Evolutionary conservation across 2,113 vertebrate genomes (phyloP), one percentile per base, ranked within the genome.

Genomic region (Urocitellus parryii): DNA sequence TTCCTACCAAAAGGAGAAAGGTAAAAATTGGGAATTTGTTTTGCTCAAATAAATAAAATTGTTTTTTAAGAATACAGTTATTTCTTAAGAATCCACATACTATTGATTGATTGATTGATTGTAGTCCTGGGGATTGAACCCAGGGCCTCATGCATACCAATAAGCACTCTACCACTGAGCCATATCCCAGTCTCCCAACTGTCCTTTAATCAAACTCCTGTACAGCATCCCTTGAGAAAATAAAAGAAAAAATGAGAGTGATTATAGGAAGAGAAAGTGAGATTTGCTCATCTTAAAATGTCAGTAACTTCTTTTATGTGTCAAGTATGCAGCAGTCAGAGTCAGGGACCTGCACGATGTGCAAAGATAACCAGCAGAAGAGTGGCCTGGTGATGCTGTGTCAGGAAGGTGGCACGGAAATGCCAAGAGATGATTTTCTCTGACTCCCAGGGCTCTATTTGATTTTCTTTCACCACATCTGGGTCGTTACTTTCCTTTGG

Each of bases 391-490:
- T 27, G 37, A 67, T 5, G 24, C 42, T 70, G 10, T 37, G 56
- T 77, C 29, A 37, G 68, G 17, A 74, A n/a, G 27, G 5, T 12
- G 29, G 13, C 17, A 14, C 2, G 48, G 48, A 32, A 65, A 88
- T 24, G 45, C 10, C 39, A 24, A 9, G 83, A 20, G 32, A 24
- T 29, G 61, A 70, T 37, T 76, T 89, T 25, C 68, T 94, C 20
- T 14, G 16, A 91, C 45, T 90, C 58, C 51, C 18, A 32, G 58
- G 63, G 29, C 74, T 86, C 82, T 80, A 80, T 32, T 80, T 89
- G 37, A 96, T 93, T 93, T 93, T 91, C 74, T 97, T 95, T 96
- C 63, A 88, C 77, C n/a, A 94, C 65, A 68, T 88, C 72, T 77
- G 53, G 56, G 53, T 95, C 76, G 91, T 90, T 18, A 79, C 72